Conservation (phyloP, 1,140 invertebrate species). For the Meloidogyne chitwoodi region DNA sequence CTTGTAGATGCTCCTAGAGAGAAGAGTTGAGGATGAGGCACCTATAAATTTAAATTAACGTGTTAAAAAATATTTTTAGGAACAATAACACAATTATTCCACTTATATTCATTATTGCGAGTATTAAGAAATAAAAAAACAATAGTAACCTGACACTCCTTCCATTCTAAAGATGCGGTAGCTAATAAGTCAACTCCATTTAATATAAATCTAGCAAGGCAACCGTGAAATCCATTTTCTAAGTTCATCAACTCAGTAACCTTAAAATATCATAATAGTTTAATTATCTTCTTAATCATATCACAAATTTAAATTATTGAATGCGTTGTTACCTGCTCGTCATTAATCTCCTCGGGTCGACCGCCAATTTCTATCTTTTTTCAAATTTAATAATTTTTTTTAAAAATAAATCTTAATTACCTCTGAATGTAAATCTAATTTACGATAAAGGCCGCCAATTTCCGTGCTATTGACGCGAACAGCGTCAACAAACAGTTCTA, state of each 20-base stretch:
- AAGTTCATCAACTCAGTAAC: background rate
- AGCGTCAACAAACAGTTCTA: conserved; percentile 52
- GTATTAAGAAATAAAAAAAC: background rate
- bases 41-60: background rate
- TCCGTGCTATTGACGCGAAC: conserved; percentile 51
- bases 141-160: conserved; percentile 32
- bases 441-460: conserved; percentile 53
- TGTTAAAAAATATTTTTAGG: conserved; percentile 21
- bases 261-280: background rate
- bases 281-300: background rate
- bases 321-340: background rate
- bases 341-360: conserved; percentile 44
- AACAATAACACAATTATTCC: too few relatives aligned
- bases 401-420: background rate
- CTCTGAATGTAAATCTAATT: conserved; percentile 49
- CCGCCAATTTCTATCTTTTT: conserved; percentile 57
- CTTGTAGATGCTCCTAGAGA: conserved; percentile 29
- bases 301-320: background rate
- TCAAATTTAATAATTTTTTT: background rate
- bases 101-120: too few relatives aligned
- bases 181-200: conserved; percentile 51
- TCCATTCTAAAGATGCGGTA: conserved; percentile 33
- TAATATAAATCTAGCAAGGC: conserved; percentile 47
- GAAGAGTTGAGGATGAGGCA: conserved; percentile 51
- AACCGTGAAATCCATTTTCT: conserved; percentile 50